Evolutionary conservation across 2,113 vertebrate species (phyloP), one percentile per base, ranked within the genome.

Genomic region (Cyprinodon variegatus): DNA sequence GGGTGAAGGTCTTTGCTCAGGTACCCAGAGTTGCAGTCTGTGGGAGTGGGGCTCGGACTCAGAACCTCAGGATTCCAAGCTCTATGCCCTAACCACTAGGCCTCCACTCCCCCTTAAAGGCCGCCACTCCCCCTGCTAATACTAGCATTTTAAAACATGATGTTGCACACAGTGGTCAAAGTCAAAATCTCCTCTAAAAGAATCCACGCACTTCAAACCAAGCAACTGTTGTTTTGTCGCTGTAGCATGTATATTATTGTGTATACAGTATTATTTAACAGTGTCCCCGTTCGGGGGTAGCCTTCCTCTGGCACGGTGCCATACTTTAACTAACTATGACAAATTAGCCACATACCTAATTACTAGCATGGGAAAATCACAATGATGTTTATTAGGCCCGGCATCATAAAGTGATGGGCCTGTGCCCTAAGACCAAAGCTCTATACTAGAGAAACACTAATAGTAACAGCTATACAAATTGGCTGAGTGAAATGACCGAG

Each of bases 321-420:
- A 80, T 83, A 85, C 94, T 94, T 83, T 94, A 95, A 95, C 94
- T 94, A 94, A 95, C 85, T 93, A 91, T 95, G 93, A 94, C 75
- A 83, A 92, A 95, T 95, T 93, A 94, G 87, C 80, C 86, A 88
- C 75, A 65, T 92, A 89, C 85, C 93, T 96, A 95, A 95, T 96
- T 95, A 91, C 85, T 84, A 72, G 77, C 81, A 87, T 88, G 90
- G 88, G 95, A 94, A 92, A 94, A 94, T 94, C 93, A 86, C 50
- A 70, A 79, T 89, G 81, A 87, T 94, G 80, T 88, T 95, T 92
- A 94, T 93, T 95, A 86, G 91, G 90, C 91, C 85, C 89, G 65
- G 84, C 91, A 89, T 93, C 89, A 91, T 92, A 94, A 95, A 94
- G 3, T 70, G 0, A 65, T 83, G 4, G 78, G 89, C 89, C 92